Evolutionary conservation across 2,888 invertebrate species (phyloP).

Genomic region (Rhaphigaster nebulosa): DNA sequence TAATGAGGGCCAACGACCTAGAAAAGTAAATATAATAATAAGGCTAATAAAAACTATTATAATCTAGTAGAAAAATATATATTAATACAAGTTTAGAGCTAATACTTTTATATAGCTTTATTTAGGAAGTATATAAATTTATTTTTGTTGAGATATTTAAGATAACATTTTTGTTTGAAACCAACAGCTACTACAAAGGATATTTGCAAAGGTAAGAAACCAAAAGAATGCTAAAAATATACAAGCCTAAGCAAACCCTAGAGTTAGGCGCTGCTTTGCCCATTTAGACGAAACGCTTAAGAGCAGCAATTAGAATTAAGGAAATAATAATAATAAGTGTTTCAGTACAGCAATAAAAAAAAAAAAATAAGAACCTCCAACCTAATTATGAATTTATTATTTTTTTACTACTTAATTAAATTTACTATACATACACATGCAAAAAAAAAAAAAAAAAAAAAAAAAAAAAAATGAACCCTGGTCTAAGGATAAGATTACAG

Average conservation of each 20-base stretch:
- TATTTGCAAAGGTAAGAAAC: constrained; percentile 38
- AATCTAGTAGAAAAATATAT: not conserved
- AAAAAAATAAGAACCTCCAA: not conserved
- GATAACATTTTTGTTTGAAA: constrained; percentile 37
- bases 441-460: too few species aligned
- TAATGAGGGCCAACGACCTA: constrained; percentile 82
- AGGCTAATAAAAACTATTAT: constrained; percentile 65
- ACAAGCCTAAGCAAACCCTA: not conserved
- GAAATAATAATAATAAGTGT: not conserved
- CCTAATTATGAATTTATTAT: not conserved
- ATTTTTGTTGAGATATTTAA: constrained; percentile 15
- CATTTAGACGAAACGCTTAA: not conserved
- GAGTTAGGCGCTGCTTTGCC: not conserved
- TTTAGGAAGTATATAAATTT: not conserved
- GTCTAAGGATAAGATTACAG: not conserved
- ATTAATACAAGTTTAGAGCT: not conserved
- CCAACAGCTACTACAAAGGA: constrained; percentile 49
- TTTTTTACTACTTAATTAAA: not conserved
- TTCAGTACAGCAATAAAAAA: not conserved
- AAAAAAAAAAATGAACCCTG: not conserved
- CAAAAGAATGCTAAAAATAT: constrained; percentile 8
- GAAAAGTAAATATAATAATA: constrained; percentile 77
- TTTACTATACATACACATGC: too few species aligned
- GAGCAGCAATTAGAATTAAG: constrained; percentile 36
- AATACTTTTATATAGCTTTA: not conserved